Conservation (phyloP, 2,113 vertebrate species). For the Trematocara zebra region DNA sequence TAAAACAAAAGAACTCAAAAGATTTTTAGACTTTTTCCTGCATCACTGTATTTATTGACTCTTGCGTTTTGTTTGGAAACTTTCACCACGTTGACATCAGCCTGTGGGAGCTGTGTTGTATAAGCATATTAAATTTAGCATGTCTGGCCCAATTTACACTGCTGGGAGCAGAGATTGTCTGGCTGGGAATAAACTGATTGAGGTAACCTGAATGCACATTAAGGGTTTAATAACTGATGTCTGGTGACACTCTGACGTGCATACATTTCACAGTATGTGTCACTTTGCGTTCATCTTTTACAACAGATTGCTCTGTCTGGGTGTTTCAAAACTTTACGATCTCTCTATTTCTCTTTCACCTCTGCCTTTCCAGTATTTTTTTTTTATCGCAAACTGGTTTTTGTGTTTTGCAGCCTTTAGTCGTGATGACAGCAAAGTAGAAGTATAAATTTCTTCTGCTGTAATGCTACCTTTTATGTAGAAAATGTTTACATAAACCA, state of each 20-base stretch:
- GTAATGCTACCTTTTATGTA: not conserved
- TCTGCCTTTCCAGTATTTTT: not conserved
- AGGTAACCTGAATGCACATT: slow-evolving; percentile 16
- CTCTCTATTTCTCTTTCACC: not conserved
- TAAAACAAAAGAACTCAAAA: not conserved
- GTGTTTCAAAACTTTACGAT: not conserved
- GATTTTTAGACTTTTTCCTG: not conserved
- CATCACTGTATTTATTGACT: not conserved
- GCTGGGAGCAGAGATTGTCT: not conserved
- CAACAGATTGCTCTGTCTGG: not conserved
- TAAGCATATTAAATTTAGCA: slow-evolving; percentile 19
- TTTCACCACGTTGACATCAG: not conserved
- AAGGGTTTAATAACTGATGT: not conserved
- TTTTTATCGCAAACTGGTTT: not conserved
- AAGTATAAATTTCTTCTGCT: not conserved
- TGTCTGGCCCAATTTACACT: slow-evolving; percentile 28
- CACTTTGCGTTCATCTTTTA: not conserved
- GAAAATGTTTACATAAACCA: not conserved
- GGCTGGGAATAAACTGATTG: not conserved
- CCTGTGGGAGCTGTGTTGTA: not conserved
- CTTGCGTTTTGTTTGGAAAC: not conserved
- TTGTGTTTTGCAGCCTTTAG: not conserved
- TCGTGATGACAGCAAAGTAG: not conserved
- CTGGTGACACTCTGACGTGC: not conserved
- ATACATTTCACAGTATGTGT: not conserved